Evolutionary conservation across 2,888 invertebrate genomes (phyloP).

Genomic region (Spilarctia lutea): DNA sequence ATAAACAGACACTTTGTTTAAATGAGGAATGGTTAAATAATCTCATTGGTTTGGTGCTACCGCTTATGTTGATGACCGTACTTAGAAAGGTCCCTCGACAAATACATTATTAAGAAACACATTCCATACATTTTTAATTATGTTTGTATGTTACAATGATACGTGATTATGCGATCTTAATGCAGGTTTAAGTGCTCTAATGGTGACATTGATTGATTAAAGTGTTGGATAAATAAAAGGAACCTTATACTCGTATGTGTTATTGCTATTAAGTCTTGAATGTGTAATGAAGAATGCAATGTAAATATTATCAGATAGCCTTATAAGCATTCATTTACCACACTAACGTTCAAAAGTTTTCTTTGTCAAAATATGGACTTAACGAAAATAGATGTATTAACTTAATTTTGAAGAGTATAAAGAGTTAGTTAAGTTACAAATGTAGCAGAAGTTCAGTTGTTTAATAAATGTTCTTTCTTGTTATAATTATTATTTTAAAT

Average conservation of each 20-base stretch:
- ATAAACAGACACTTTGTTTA: background rate
- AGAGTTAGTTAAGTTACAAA: background rate
- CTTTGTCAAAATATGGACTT: background rate
- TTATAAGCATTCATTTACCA: background rate
- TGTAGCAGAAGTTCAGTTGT: background rate
- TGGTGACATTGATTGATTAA: background rate
- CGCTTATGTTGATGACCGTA: background rate
- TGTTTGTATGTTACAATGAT: background rate
- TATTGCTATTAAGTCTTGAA: background rate
- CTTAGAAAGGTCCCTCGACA: background rate
- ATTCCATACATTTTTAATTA: background rate
- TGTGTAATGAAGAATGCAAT: background rate
- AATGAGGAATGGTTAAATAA: background rate
- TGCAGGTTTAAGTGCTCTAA: background rate
- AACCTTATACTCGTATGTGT: background rate
- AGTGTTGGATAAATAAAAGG: background rate
- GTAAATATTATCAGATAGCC: background rate
- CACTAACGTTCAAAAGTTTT: background rate
- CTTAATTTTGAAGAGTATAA: background rate
- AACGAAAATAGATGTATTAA: background rate
- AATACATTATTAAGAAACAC: background rate
- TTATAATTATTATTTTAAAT: background rate
- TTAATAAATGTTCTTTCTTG: background rate
- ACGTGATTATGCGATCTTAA: background rate
- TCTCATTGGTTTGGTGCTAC: background rate